These are phyloP conservation scores for Palythoa grandis DNA, from an alignment of 92 coral and sea anemone genomes.

Conservation along the genomic window DNA sequence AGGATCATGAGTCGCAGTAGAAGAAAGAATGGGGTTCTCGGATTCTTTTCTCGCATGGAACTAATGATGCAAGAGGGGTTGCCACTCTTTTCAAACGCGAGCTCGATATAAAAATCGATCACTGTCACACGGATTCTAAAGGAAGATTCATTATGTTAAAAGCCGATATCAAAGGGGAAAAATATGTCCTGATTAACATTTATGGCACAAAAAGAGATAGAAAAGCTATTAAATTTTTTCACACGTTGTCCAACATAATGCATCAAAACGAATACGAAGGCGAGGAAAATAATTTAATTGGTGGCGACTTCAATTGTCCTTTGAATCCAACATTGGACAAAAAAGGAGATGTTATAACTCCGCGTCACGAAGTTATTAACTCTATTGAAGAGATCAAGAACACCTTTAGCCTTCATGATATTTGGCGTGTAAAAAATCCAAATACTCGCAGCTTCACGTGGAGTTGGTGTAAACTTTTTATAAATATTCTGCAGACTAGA, in stretches of 20 bases:
- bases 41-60: background rate
- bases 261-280: too few relatives aligned
- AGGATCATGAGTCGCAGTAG: too few relatives aligned
- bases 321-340: background rate
- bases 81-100: conserved; percentile 15
- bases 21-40: too few relatives aligned
- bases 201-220: background rate
- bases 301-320: background rate
- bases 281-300: background rate
- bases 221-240: too few relatives aligned
- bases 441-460: conserved; percentile 25
- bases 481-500: conserved; percentile 8
- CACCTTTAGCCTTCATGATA: background rate
- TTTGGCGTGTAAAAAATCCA: conserved; percentile 36
- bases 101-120: background rate
- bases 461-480: conserved; percentile 19
- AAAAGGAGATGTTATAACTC: background rate
- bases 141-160: background rate
- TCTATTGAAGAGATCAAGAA: background rate
- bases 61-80: too few relatives aligned
- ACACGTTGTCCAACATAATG: too few relatives aligned
- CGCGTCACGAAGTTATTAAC: background rate
- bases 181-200: background rate
- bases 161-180: background rate
- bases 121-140: background rate